Conservation (phyloP, 2,113 vertebrate species). For the Cnemophilus loriae region DNA sequence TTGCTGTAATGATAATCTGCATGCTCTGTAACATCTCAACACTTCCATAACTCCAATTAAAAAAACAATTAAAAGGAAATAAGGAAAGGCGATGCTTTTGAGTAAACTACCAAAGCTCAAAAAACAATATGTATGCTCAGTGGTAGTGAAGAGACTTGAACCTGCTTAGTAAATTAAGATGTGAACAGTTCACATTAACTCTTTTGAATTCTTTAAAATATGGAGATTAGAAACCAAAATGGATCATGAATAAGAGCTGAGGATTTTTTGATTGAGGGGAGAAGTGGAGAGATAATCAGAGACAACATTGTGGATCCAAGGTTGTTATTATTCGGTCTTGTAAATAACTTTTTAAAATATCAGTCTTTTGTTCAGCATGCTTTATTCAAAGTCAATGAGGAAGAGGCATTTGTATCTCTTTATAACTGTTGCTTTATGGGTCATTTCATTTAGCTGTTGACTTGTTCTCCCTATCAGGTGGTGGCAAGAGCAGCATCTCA, state of each 20-base stretch:
- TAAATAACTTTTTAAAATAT: background rate
- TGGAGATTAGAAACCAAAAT: background rate
- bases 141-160: background rate
- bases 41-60: background rate
- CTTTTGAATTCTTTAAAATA: background rate
- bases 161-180: background rate
- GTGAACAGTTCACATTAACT: background rate
- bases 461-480: conserved; percentile 21
- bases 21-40: background rate
- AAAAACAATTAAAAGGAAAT: background rate
- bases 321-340: background rate
- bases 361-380: background rate
- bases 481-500: background rate
- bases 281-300: background rate
- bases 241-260: background rate
- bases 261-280: background rate
- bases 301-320: background rate
- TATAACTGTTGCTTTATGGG: background rate
- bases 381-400: background rate
- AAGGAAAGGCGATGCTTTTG: background rate
- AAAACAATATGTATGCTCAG: background rate
- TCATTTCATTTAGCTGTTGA: background rate
- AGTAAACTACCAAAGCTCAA: background rate
- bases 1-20: background rate
- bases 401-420: background rate